A percentile compares a stretch with the other conserved stretches of the same genome.
phyloP scores from a whole-genome alignment of 2,113 vertebrate genomes.

The Danionella cerebrum region DNA sequence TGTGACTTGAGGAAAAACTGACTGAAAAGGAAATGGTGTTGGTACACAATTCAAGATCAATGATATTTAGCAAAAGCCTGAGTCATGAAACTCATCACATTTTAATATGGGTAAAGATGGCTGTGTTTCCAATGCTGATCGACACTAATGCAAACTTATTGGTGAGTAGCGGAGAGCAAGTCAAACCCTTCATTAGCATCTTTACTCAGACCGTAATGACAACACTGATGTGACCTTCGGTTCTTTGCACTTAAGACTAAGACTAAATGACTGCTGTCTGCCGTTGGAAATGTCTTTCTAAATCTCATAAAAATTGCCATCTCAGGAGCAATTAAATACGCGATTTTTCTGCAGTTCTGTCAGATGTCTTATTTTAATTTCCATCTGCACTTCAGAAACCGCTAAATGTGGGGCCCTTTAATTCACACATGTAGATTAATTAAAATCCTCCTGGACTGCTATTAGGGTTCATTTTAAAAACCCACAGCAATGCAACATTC shows the following conservation, averaged over 20 bases:
- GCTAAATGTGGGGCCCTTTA: slow-evolving; percentile 50
- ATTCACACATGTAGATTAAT: slow-evolving; percentile 55
- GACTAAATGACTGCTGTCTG: slow-evolving; percentile 54
- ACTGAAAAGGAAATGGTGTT: slow-evolving; percentile 30
- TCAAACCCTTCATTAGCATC: slow-evolving; percentile 62
- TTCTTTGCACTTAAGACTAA: slow-evolving; percentile 53
- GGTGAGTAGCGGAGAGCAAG: slow-evolving; percentile 39
- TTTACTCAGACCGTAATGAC: slow-evolving; percentile 56
- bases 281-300: slow-evolving; percentile 59
- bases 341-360: slow-evolving; percentile 55
- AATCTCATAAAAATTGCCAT: slow-evolving; percentile 65
- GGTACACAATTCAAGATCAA: slow-evolving; percentile 5
- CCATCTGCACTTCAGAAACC: slow-evolving; percentile 40
- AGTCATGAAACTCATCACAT: background rate
- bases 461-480: slow-evolving; percentile 68
- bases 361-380: slow-evolving; percentile 60
- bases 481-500: slow-evolving; percentile 58
- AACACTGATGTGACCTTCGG: slow-evolving; percentile 56
- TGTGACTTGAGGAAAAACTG: slow-evolving; percentile 24
- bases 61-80: slow-evolving; percentile 31
- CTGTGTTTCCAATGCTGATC: slow-evolving; percentile 10
- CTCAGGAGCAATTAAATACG: slow-evolving; percentile 68
- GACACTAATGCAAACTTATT: slow-evolving; percentile 44
- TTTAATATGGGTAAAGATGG: slow-evolving; percentile 37
- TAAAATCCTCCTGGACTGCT: slow-evolving; percentile 65